Evolutionary conservation across 1,140 invertebrate species (phyloP).

Genomic region (Thalassaphorura encarpata): DNA sequence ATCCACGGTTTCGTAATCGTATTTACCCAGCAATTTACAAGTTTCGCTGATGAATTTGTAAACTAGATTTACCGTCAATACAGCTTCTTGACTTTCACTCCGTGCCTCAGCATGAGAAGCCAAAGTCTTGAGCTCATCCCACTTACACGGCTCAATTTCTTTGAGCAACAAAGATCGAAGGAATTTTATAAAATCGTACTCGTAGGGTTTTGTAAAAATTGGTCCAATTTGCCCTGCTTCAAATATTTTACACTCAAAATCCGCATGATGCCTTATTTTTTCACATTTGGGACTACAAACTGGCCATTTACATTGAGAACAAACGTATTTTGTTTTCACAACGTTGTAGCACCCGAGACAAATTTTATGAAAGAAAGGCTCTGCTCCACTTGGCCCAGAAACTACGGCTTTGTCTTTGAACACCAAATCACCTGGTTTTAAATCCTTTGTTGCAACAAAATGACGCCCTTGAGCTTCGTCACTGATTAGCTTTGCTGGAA

Average conservation of each 20-base stretch:
- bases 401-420: slow-evolving; percentile 24
- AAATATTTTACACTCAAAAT: slow-evolving; percentile 24
- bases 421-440: slow-evolving; percentile 16
- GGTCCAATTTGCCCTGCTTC: background rate
- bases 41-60: slow-evolving; percentile 11
- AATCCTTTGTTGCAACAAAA: slow-evolving; percentile 16
- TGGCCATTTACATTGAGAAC: slow-evolving; percentile 18
- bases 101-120: slow-evolving; percentile 14
- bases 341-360: slow-evolving; percentile 21
- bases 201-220: slow-evolving; percentile 9
- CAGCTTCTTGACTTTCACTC: background rate
- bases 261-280: slow-evolving; percentile 16
- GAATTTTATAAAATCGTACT: slow-evolving; percentile 23
- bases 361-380: slow-evolving; percentile 16
- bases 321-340: slow-evolving; percentile 6
- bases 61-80: background rate
- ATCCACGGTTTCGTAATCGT: slow-evolving; percentile 10
- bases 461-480: slow-evolving; percentile 9
- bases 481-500: slow-evolving; percentile 4
- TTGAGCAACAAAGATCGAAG: slow-evolving; percentile 12
- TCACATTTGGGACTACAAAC: slow-evolving; percentile 16
- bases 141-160: background rate
- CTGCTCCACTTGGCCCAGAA: slow-evolving; percentile 17
- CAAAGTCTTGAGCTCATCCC: slow-evolving; percentile 2
- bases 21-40: slow-evolving; percentile 9